Conservation (phyloP, 2,113 vertebrate species). For the Pycnonotus jocosus region DNA sequence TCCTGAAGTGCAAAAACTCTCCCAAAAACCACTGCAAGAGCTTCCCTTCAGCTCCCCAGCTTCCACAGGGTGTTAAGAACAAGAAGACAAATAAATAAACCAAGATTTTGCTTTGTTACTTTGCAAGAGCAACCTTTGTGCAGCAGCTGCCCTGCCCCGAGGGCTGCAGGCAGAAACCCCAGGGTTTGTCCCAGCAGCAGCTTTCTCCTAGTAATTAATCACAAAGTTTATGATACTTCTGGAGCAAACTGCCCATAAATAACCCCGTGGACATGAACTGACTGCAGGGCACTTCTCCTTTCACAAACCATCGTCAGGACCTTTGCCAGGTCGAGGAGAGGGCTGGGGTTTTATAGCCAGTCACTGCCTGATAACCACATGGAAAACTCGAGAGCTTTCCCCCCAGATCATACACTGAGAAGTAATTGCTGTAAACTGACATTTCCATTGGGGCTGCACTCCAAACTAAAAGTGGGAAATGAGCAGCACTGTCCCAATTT, state of each 20-base stretch:
- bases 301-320: background rate
- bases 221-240: background rate
- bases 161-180: background rate
- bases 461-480: background rate
- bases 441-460: background rate
- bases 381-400: background rate
- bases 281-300: background rate
- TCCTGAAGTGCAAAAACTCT: rapidly evolving
- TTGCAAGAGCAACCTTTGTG: background rate
- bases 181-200: rapidly evolving
- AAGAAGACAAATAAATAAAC: background rate
- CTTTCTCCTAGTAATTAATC: background rate
- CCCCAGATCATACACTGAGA: background rate
- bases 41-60: background rate
- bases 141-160: background rate
- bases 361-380: background rate
- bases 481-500: background rate
- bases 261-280: background rate
- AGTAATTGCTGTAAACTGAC: background rate
- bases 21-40: background rate
- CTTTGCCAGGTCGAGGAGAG: background rate
- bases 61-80: background rate
- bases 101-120: background rate
- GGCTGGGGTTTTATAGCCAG: background rate
- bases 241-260: background rate